These are phyloP conservation scores for Gambusia affinis DNA, from an alignment of 2,113 vertebrate species.

Conservation along the genomic window DNA sequence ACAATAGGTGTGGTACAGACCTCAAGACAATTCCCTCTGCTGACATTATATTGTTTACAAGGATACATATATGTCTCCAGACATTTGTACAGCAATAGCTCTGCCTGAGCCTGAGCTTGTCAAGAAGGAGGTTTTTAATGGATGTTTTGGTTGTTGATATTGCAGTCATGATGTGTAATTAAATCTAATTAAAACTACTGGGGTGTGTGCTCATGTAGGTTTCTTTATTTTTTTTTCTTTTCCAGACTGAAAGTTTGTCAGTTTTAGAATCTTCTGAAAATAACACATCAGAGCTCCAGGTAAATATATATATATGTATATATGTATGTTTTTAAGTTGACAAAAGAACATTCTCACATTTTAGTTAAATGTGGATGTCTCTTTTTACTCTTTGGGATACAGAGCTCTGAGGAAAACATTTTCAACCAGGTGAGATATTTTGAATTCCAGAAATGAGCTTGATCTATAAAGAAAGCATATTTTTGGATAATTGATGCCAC, in stretches of 20 bases:
- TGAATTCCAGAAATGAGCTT: not conserved
- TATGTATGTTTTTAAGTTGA: not conserved
- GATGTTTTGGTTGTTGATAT: slow-evolving; percentile 41
- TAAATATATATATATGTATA: slow-evolving; percentile 12
- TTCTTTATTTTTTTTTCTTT: slow-evolving; percentile 11
- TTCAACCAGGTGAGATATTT: slow-evolving; percentile 48
- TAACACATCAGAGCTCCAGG: slow-evolving; percentile 59
- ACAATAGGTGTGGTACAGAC: slow-evolving; percentile 45
- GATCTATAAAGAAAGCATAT: not conserved
- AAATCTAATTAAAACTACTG: slow-evolving; percentile 58
- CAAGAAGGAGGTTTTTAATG: slow-evolving; percentile 32
- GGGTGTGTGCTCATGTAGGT: slow-evolving; percentile 14
- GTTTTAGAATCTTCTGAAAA: slow-evolving; percentile 66
- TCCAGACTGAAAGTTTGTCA: slow-evolving; percentile 62
- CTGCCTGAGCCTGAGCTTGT: slow-evolving; percentile 9
- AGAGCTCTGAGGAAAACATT: slow-evolving; percentile 67
- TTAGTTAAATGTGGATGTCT: not conserved
- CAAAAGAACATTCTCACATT: not conserved
- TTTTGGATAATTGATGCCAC: not conserved
- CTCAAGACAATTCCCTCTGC: slow-evolving; percentile 35
- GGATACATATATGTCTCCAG: slow-evolving; percentile 36
- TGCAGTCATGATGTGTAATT: slow-evolving; percentile 41
- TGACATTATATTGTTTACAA: slow-evolving; percentile 37
- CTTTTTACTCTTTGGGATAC: slow-evolving; percentile 23
- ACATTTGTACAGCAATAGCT: slow-evolving; percentile 26